phyloP scores from a whole-genome alignment of 2,888 invertebrate species.

The Sicus ferrugineus region DNA sequence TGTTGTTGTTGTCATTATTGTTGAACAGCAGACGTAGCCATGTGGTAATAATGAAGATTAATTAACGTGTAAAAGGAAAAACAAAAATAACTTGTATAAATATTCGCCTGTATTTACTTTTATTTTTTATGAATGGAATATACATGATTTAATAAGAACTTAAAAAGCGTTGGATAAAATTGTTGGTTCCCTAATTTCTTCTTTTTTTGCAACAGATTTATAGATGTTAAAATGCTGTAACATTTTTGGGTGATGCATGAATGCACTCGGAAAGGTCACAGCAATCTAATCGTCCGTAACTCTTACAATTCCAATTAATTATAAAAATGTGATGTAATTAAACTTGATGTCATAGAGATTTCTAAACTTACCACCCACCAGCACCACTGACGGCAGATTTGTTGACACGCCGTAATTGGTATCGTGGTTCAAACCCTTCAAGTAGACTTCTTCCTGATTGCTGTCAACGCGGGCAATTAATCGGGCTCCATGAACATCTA shows the following conservation, averaged over 20 bases:
- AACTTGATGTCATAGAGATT: conserved; percentile 9
- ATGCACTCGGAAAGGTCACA: too few species aligned
- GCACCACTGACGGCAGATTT: conserved; percentile 85
- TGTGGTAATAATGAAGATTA: conserved; percentile 50
- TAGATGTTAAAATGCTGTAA: not conserved
- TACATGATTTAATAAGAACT: not conserved
- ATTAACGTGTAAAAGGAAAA: conserved; percentile 51
- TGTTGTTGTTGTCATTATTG: not conserved
- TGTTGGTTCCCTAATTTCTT: too few species aligned
- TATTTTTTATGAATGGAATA: not conserved
- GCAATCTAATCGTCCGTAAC: too few species aligned
- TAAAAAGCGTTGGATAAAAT: too few species aligned
- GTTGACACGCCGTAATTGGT: conserved; percentile 87
- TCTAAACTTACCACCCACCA: conserved; percentile 80
- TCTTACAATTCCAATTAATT: too few species aligned
- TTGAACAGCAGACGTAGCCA: conserved; percentile 27
- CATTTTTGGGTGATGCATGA: too few species aligned
- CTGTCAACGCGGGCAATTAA: conserved; percentile 88
- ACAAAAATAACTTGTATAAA: conserved; percentile 33
- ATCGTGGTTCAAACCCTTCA: conserved; percentile 83
- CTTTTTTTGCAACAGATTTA: not conserved
- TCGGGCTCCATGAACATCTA: conserved; percentile 85
- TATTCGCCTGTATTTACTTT: not conserved
- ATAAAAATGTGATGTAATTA: too few species aligned
- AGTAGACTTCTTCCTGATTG: conserved; percentile 79